These are phyloP conservation scores for Halictus quadricinctus DNA, from an alignment of 2,888 invertebrate genomes.

Conservation along the genomic window DNA sequence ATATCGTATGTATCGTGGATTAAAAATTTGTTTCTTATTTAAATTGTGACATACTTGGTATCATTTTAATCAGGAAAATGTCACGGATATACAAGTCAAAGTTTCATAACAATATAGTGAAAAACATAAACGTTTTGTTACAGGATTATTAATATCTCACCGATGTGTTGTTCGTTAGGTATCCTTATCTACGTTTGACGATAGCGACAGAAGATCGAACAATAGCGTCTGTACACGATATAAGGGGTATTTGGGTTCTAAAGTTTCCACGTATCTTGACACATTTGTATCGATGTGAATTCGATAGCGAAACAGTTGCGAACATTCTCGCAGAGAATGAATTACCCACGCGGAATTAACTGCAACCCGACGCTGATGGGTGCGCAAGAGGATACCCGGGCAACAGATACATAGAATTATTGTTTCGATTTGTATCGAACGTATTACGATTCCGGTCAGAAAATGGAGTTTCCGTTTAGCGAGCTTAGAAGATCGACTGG, in stretches of 20 bases:
- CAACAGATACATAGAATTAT: background rate
- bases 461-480: conserved; percentile 32
- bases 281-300: background rate
- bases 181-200: background rate
- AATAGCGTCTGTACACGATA: background rate
- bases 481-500: conserved; percentile 29
- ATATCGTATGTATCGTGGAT: background rate
- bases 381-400: background rate
- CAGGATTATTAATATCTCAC: too few species aligned
- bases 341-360: background rate
- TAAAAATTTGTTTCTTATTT: background rate
- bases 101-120: background rate
- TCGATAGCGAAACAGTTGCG: background rate
- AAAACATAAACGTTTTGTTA: too few species aligned
- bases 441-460: conserved; percentile 40
- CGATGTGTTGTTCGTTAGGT: background rate
- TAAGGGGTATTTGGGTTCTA: background rate
- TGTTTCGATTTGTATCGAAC: conserved; percentile 28
- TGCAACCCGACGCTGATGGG: conserved; percentile 5
- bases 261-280: background rate
- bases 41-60: background rate
- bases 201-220: background rate
- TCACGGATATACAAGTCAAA: background rate
- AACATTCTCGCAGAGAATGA: background rate
- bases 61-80: background rate